These are phyloP conservation scores for Apodemia hepburni DNA, from an alignment of 2,888 invertebrate species.

Conservation along the genomic window DNA sequence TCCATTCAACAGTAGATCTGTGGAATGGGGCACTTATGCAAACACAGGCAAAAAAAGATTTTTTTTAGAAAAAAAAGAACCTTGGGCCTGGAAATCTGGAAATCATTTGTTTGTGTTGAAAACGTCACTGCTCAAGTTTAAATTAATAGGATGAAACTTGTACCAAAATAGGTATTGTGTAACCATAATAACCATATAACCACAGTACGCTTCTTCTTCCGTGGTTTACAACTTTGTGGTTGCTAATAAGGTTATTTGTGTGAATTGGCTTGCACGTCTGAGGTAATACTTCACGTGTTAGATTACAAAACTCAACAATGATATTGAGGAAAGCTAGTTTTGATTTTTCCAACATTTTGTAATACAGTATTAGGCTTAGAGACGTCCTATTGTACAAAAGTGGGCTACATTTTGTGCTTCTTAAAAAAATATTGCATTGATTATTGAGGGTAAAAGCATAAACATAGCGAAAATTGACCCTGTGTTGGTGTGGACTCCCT, in stretches of 20 bases:
- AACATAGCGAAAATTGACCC: too few relatives aligned
- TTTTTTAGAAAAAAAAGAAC: too few relatives aligned
- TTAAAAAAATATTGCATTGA: too few relatives aligned
- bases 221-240: slow-evolving; percentile 9
- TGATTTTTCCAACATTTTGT: not conserved
- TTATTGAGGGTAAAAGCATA: too few relatives aligned
- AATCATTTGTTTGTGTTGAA: not conserved
- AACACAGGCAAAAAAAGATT: too few relatives aligned
- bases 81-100: too few relatives aligned
- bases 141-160: not conserved
- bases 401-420: too few relatives aligned
- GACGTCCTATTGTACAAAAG: not conserved
- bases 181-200: not conserved
- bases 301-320: not conserved
- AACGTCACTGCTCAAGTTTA: not conserved
- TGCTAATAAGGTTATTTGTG: slow-evolving; percentile 12
- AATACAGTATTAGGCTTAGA: not conserved
- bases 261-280: slow-evolving; percentile 3
- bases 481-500: too few relatives aligned
- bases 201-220: not conserved
- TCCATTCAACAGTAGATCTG: too few relatives aligned
- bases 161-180: not conserved
- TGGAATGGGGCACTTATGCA: too few relatives aligned
- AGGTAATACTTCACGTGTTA: not conserved
- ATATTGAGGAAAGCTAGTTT: not conserved